A percentile compares a stretch with the other conserved stretches of the same genome.
phyloP scores from a whole-genome alignment of 2,113 vertebrate species.

The Mesoclemmys tuberculata region DNA sequence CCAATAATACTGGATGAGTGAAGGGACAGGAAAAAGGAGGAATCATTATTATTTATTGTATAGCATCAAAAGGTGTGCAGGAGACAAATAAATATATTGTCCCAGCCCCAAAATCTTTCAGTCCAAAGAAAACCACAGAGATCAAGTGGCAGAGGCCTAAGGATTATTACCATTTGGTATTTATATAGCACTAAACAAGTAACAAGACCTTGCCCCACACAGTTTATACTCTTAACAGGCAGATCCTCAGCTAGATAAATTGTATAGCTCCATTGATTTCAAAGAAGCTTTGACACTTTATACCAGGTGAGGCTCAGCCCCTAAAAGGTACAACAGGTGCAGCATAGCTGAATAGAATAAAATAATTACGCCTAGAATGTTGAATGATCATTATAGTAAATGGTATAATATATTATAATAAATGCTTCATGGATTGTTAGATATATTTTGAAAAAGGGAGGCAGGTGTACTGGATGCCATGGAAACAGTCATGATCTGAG shows the following conservation, averaged over 20 bases:
- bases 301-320: not conserved
- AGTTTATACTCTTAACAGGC: not conserved
- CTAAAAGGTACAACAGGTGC: not conserved
- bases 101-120: not conserved
- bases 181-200: not conserved
- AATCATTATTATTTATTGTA: not conserved
- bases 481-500: not conserved
- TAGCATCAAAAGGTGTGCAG: not conserved
- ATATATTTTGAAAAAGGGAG: not conserved
- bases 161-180: not conserved
- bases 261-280: not conserved
- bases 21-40: not conserved
- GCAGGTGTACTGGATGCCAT: not conserved
- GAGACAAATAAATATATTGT: not conserved
- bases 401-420: not conserved
- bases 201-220: not conserved
- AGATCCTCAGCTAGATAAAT: not conserved
- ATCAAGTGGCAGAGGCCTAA: too few relatives aligned
- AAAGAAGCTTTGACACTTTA: not conserved
- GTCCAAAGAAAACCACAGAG: not conserved
- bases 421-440: not conserved
- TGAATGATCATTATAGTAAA: not conserved
- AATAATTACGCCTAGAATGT: not conserved
- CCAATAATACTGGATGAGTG: not conserved
- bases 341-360: not conserved